Evolutionary conservation across 2,888 invertebrate species (phyloP), one percentile per base, ranked within the genome.

Genomic region (Busseola fusca): DNA sequence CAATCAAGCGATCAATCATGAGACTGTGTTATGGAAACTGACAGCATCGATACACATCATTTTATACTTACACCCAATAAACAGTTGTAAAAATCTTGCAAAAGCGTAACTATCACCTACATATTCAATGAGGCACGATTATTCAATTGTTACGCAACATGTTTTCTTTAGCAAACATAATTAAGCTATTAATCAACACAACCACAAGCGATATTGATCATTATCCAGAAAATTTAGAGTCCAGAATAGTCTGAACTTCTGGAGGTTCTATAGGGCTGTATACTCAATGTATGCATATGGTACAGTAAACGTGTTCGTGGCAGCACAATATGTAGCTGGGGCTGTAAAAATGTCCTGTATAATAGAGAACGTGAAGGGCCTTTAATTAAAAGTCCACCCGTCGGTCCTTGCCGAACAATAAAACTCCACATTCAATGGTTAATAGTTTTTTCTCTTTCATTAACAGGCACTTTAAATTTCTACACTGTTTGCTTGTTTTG

Each of bases 331-430:
- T 81, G 86, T 87, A 87, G 86, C 86, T 82, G 89, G 89, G 91
- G 89, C 86, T 91, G 92, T 91, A 92, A 93, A 93, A 94, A 92
- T 91, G 91, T 92, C 90, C 89, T 90, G 89, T 90, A 92, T 92
- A 93, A 92, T 93, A 89, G 90, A 89, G 91, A 90, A 90, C 90
- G 91, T 91, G 90, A 87, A 92, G 90, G 91, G 90, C 89, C 90
- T 93, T 94, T 94, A 94, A 94, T 95, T 94, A 95, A 94, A 95
- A 94, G 93, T 92, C 94, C 91, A 92, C 91, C 89, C 90, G 88
- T 77, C 88, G 85, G 90, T 88, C 88, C 91, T 91, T 89, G 86
- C 83, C 84, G 88, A 87, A 93, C 93, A 93, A 93, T 92, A 93
- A 92, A 93, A 91, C 90, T 92, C 89, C 89, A 87, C 89, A 89